Evolutionary conservation across 2,797 vertebrate species (phyloP), one percentile per base, ranked within the genome.

Genomic region (Caiman crocodilus): DNA sequence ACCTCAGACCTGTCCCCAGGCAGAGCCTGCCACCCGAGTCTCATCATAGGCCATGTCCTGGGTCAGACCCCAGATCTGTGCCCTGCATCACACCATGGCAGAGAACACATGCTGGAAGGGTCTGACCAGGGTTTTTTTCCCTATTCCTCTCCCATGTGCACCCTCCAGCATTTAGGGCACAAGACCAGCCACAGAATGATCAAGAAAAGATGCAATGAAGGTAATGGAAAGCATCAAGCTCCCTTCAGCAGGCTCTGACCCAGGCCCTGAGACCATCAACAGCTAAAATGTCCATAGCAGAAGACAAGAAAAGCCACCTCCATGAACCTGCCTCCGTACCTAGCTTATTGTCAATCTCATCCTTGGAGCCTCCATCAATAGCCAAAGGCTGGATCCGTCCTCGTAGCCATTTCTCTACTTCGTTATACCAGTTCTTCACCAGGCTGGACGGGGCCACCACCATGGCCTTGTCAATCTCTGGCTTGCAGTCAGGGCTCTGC

Each of bases 381-480:
- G 99, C 99, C 83, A 99, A 96, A 0, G 99, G 98, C 21, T 99
- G 98, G 84, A 99, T 97, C 12, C 99, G 98, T 89, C 98, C 98
- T 76, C 98, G 99, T 58, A 99, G 98, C 99, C 99, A 99, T 94
- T 99, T 99, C 71, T 97, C 98, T 23, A 99, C 99, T 97, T 99
- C 99, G 25, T 99, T 99, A 96, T 98, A 99, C 99, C 99, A 99
- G 98, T 99, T 99, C 82, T 98, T 98, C 90, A 99, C 99, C 90
- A 99, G 97, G 95, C 99, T 99, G 94, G 99, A 99, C 7, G 99
- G 99, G 4, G 99, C 99, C 73, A 99, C 99, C 89, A 99, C 99
- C 20, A 99, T 96, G 5, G 96, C 98, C 93, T 99, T 99, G 94
- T 99, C 98, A 0, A 99, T 99, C 96, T 99, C 99, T 0, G 99